A percentile compares a stretch with the other conserved stretches of the same genome.
Evolutionary conservation across 2,797 vertebrate genomes (phyloP).

Genomic region (Gephyroberyx darwinii): DNA sequence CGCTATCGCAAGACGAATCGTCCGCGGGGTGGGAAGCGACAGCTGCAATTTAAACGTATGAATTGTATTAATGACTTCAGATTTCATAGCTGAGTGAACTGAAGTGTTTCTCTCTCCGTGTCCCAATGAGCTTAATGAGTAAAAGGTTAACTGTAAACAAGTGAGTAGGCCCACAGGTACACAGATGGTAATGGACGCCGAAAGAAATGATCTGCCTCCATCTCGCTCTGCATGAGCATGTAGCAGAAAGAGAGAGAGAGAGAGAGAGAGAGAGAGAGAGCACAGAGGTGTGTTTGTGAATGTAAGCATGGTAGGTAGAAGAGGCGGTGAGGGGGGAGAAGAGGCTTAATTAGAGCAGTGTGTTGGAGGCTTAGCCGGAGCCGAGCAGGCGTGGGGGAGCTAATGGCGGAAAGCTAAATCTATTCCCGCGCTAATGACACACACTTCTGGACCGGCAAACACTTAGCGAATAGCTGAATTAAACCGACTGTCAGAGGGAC

Average conservation of each 20-base stretch:
- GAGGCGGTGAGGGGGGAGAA: constrained; percentile 18
- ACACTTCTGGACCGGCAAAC: constrained; percentile 1
- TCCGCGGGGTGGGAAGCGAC: constrained; percentile 41
- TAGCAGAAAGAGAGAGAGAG: constrained; percentile 7
- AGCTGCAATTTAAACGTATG: constrained; percentile 48
- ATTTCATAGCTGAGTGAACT: constrained; percentile 8
- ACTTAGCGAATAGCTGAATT: neutral
- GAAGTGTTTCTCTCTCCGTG: constrained; percentile 4
- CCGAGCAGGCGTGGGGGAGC: constrained; percentile 22
- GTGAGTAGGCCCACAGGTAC: constrained; percentile 7
- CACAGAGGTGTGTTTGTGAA: constrained; percentile 25
- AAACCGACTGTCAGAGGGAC: neutral
- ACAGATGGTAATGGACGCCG: neutral
- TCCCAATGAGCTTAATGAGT: constrained; percentile 23
- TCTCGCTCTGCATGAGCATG: constrained; percentile 20
- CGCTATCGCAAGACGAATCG: constrained; percentile 23
- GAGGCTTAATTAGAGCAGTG: constrained; percentile 54
- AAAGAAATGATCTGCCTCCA: neutral
- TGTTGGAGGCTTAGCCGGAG: constrained; percentile 37
- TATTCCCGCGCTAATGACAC: constrained; percentile 43
- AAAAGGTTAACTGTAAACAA: constrained; percentile 40
- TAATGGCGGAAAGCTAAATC: constrained; percentile 36
- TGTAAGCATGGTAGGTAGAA: constrained; percentile 13
- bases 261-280: constrained; percentile 31
- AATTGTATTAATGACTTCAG: constrained; percentile 42